Base-by-base conservation (phyloP, 2,888 invertebrate species). In the Nymphalis polychloros region DNA sequence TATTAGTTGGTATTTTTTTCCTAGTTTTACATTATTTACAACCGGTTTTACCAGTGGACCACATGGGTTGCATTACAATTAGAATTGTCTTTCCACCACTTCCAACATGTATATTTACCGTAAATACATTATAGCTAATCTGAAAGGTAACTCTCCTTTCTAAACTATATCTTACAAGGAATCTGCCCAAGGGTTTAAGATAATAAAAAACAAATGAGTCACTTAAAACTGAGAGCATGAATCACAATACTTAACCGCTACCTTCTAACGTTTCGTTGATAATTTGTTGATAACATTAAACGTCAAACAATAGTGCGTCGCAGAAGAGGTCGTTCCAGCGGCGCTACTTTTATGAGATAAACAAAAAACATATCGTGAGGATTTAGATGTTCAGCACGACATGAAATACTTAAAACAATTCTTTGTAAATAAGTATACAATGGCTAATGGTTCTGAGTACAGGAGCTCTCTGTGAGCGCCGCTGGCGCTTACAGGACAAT, bases 401-500 rank as follows among this genome's bases (percentile, higher is more conserved):
- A 72, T 73, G 73, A 73, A 72, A 71, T 71, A 71, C 71, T 70
- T 77, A 75, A 73, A 77, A 79, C 75, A 77, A 78, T 79, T 72
- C 68, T 72, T 78, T 78, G 72, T 69, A 35, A 60, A 74, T 70
- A 69, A 60, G 73, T 66, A 73, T 79, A 81, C 81, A 83, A 80
- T 79, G 74, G 76, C 66, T 79, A 79, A 81, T 79, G 78, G 69
- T 83, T 84, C 77, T 72, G 71, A 81, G 83, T 81, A 84, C 85
- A 82, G 84, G 79, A 87, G 87, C 84, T 78, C 78, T 79, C 59
- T 63, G 41, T 63, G 63, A 73, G 78, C 80, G 86, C 86, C 87
- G 86, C 83, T 85, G 87, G 85, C 85, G 84, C 86, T 89, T 78
- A 72, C 67, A 69, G 76, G 76, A 89, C 89, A 89, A 88, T 87